Evolutionary conservation across 2,113 vertebrate genomes (phyloP).

Genomic region (Eptesicus fuscus): DNA sequence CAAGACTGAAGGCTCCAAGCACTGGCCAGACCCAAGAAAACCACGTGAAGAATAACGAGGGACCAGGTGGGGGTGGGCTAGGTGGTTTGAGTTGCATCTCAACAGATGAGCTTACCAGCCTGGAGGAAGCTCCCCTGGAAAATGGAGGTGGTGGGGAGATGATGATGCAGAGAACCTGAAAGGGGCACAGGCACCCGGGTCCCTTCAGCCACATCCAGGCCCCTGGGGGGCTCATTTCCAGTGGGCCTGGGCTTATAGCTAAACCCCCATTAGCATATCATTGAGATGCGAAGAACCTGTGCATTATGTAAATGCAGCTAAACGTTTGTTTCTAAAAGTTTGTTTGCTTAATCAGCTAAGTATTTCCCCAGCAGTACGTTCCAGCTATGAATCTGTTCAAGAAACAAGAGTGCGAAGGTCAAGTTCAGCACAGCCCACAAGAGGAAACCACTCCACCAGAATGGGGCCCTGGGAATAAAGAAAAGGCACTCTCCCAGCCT

Average conservation of each 20-base stretch:
- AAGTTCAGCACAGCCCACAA: background rate
- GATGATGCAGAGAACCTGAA: background rate
- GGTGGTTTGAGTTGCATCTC: background rate
- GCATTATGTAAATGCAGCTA: background rate
- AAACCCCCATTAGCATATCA: background rate
- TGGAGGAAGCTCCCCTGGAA: background rate
- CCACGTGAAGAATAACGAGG: background rate
- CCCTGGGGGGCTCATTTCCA: background rate
- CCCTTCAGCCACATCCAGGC: fast-evolving
- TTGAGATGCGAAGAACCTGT: background rate
- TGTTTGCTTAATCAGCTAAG: slow-evolving; percentile 40
- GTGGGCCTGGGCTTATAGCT: background rate
- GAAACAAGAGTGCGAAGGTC: background rate
- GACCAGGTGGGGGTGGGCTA: background rate
- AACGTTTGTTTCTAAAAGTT: background rate
- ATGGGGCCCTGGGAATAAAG: background rate
- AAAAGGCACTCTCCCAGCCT: background rate
- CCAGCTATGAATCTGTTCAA: background rate
- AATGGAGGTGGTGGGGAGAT: background rate
- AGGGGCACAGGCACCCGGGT: fast-evolving
- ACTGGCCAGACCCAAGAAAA: background rate
- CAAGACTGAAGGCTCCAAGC: background rate
- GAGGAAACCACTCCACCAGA: background rate
- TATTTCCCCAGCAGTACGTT: background rate
- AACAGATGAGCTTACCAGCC: no score